These are phyloP conservation scores for Heliangelus exortis DNA, from an alignment of 2,797 vertebrate species.

Conservation along the genomic window DNA sequence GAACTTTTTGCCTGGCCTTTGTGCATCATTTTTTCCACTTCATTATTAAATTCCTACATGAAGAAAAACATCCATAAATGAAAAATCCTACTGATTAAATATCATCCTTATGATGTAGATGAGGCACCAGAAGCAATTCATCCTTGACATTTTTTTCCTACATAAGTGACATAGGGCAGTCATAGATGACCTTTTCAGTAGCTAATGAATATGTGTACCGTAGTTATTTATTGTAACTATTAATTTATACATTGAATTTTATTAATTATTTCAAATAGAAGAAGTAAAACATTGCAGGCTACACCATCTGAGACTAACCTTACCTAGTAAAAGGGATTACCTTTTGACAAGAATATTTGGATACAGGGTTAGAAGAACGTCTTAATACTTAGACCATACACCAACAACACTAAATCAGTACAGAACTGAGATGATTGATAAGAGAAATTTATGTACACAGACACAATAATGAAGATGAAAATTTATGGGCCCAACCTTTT, in stretches of 20 bases:
- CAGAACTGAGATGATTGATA: background rate
- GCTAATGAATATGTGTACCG: background rate
- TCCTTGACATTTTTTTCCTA: background rate
- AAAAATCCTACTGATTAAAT: background rate
- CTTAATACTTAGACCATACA: background rate
- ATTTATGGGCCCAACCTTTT: background rate
- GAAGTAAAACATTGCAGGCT: background rate
- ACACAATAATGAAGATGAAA: background rate
- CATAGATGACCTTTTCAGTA: background rate
- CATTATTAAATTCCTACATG: background rate
- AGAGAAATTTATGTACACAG: background rate
- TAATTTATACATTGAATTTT: background rate
- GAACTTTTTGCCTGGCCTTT: background rate
- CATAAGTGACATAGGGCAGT: background rate
- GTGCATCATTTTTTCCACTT: background rate
- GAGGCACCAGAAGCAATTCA: background rate
- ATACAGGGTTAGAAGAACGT: background rate
- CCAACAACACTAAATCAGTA: background rate
- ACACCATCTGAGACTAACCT: background rate
- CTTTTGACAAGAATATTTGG: background rate
- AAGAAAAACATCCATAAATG: background rate
- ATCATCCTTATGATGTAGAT: background rate
- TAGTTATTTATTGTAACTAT: background rate
- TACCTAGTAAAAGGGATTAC: background rate
- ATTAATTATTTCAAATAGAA: background rate